A percentile compares a stretch with the other conserved stretches of the same genome.
These are phyloP conservation scores for Eupithecia insigniata DNA, from an alignment of 2,888 invertebrate species.

Conservation along the genomic window DNA sequence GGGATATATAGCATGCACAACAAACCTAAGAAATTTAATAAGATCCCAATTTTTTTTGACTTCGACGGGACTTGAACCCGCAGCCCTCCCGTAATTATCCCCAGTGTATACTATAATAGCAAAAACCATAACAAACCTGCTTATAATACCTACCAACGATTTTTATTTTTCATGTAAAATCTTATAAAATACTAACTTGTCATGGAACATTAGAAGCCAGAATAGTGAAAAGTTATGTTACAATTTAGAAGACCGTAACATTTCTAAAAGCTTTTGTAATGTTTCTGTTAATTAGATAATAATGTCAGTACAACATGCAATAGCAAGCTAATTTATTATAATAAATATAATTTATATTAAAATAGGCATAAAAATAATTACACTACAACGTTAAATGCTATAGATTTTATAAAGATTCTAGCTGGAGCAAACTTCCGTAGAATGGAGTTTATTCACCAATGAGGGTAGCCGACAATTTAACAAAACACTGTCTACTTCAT, in stretches of 20 bases:
- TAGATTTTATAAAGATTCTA: not conserved
- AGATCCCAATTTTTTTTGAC: no score
- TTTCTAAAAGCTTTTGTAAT: not conserved
- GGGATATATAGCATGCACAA: no score
- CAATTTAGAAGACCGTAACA: not conserved
- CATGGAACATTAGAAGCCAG: not conserved
- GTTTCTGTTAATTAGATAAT: constrained; percentile 10
- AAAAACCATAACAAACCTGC: no score
- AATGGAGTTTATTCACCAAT: not conserved
- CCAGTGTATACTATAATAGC: no score
- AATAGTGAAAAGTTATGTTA: not conserved
- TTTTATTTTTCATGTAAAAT: no score
- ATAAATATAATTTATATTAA: not conserved
- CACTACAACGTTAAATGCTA: not conserved
- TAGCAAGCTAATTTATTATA: not conserved
- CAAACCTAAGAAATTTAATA: no score
- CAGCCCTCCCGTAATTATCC: no score
- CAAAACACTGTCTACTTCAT: not conserved
- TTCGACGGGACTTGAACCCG: no score
- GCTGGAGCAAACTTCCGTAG: not conserved
- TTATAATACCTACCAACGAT: no score
- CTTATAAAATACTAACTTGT: no score
- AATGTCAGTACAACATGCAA: constrained; percentile 2
- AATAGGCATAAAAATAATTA: not conserved
- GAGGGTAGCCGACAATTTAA: not conserved